Evolutionary conservation across 2,888 invertebrate species (phyloP).

Genomic region (Mythimna lalbum): DNA sequence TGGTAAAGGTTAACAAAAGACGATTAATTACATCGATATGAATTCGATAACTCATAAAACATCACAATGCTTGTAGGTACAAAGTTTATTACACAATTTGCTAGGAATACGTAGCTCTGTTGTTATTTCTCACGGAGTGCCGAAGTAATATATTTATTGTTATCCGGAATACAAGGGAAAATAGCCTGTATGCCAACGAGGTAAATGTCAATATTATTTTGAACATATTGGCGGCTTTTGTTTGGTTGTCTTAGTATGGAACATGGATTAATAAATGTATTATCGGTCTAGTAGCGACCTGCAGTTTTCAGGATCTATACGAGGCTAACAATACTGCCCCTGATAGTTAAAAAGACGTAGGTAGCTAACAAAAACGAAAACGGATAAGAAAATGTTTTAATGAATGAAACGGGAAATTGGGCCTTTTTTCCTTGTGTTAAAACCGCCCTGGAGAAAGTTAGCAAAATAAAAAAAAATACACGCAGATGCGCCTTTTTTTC

Average conservation of each 20-base stretch:
- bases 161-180: constrained; percentile 21
- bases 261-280: constrained; percentile 10
- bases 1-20: constrained; percentile 9
- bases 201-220: constrained; percentile 46
- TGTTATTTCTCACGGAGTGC: constrained; percentile 40
- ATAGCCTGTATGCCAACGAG: constrained; percentile 19
- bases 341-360: too few species aligned
- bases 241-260: constrained; percentile 45
- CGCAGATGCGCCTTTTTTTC: too few species aligned
- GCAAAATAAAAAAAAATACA: too few species aligned
- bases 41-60: constrained; percentile 34
- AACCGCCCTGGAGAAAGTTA: too few species aligned
- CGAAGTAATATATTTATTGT: constrained; percentile 49
- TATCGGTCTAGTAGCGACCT: too few species aligned
- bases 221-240: constrained; percentile 12
- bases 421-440: too few species aligned
- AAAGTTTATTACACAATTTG: constrained; percentile 42
- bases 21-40: constrained; percentile 34
- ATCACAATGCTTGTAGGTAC: constrained; percentile 22
- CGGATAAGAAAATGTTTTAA: too few species aligned
- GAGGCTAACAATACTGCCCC: too few species aligned
- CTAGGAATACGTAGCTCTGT: constrained; percentile 43
- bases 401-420: too few species aligned
- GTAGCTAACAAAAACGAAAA: too few species aligned
- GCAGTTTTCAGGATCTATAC: too few species aligned